A percentile compares a stretch with the other conserved stretches of the same genome.
Evolutionary conservation across 2,113 vertebrate genomes (phyloP).

Genomic region (Axis porcinus): DNA sequence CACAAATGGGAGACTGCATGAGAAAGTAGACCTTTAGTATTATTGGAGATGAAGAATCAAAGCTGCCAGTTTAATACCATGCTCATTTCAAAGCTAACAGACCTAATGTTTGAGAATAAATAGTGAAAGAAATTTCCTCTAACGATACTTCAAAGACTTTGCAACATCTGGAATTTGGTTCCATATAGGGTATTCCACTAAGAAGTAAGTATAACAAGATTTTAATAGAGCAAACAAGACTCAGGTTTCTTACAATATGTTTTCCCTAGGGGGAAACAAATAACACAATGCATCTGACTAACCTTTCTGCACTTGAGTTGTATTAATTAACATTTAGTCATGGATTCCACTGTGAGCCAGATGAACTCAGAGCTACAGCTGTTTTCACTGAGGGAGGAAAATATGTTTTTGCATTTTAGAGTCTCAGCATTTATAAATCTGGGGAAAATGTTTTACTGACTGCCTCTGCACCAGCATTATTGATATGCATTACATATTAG

Average conservation of each 20-base stretch:
- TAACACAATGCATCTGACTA: slow-evolving; percentile 60
- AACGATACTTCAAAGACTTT: slow-evolving; percentile 67
- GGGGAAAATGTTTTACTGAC: slow-evolving; percentile 28
- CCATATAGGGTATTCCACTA: slow-evolving; percentile 33
- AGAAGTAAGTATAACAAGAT: slow-evolving; percentile 55
- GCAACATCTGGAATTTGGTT: slow-evolving; percentile 68
- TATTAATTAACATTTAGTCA: slow-evolving; percentile 72
- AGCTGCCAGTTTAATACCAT: neutral
- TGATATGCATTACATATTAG: neutral
- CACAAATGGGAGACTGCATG: neutral
- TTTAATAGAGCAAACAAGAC: slow-evolving; percentile 62
- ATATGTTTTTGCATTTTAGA: slow-evolving; percentile 51
- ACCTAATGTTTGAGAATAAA: slow-evolving; percentile 32
- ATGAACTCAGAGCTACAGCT: slow-evolving; percentile 62
- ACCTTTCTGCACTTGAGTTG: slow-evolving; percentile 63
- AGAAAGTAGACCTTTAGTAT: neutral
- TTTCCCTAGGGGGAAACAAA: slow-evolving; percentile 49
- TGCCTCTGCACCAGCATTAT: neutral
- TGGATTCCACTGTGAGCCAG: slow-evolving; percentile 57
- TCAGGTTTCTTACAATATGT: slow-evolving; percentile 65
- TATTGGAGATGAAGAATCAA: neutral
- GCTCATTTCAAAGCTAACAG: slow-evolving; percentile 29
- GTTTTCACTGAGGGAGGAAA: slow-evolving; percentile 54
- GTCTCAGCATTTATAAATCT: slow-evolving; percentile 43
- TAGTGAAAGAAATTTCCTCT: slow-evolving; percentile 27